These are phyloP conservation scores for Pelusios castaneus DNA, from an alignment of 2,113 vertebrate genomes.

Conservation along the genomic window DNA sequence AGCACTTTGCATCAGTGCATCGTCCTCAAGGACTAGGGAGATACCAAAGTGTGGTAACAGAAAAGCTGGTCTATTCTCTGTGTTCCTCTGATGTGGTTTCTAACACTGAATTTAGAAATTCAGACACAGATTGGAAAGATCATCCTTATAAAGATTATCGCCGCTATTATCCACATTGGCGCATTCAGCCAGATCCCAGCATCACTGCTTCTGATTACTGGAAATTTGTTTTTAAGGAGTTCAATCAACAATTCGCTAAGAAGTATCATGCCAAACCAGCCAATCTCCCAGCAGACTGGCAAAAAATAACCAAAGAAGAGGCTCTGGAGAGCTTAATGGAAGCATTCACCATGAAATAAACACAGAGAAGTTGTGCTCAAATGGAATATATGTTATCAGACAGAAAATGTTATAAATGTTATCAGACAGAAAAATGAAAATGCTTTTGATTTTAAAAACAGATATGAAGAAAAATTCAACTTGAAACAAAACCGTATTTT, in stretches of 20 bases:
- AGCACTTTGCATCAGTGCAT: constrained; percentile 18
- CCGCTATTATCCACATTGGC: constrained; percentile 65
- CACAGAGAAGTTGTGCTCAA: background rate
- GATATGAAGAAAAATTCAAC: background rate
- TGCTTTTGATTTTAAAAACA: background rate
- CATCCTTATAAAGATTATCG: constrained; percentile 38
- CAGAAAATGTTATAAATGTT: background rate
- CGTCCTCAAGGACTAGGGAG: background rate
- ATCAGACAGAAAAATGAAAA: background rate
- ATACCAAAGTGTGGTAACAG: background rate
- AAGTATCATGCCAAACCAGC: constrained; percentile 15
- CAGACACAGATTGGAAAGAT: background rate
- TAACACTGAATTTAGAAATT: background rate
- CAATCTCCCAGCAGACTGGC: constrained; percentile 63
- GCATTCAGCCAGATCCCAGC: constrained; percentile 67
- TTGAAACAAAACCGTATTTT: background rate
- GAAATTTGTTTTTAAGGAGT: background rate
- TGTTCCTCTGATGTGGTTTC: constrained; percentile 11
- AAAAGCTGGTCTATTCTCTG: background rate
- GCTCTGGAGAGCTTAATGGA: constrained; percentile 60
- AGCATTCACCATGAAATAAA: constrained; percentile 30
- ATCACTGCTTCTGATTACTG: constrained; percentile 56
- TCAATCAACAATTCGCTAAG: background rate
- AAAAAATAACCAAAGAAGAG: background rate
- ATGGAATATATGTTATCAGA: background rate